Conservation (phyloP, 2,888 invertebrate species). For the Drosophila mercatorum region DNA sequence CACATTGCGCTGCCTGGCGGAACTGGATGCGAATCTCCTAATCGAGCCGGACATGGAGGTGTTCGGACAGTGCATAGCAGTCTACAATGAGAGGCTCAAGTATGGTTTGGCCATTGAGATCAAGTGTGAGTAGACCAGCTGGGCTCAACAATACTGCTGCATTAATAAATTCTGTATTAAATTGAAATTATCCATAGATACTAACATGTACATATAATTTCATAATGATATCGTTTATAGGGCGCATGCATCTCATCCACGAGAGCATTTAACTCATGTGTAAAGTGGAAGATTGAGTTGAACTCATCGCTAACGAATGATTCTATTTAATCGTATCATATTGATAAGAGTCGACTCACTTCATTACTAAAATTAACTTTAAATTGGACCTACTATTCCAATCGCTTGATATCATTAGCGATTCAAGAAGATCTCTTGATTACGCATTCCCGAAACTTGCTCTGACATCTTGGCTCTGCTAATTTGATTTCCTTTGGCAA, state of each 20-base stretch:
- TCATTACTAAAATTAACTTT: no score
- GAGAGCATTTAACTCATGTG: neutral
- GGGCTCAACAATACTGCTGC: neutral
- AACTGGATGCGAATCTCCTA: constrained; percentile 89
- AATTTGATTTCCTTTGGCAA: constrained; percentile 25
- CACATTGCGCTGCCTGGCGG: constrained; percentile 90
- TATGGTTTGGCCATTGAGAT: constrained; percentile 93
- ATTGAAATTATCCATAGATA: neutral
- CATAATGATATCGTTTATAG: neutral
- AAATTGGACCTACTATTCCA: no score
- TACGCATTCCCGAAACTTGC: neutral
- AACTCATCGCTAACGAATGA: neutral
- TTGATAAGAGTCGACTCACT: no score
- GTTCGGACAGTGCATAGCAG: constrained; percentile 90
- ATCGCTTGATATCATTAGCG: no score
- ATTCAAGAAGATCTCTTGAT: neutral
- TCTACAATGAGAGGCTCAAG: constrained; percentile 93
- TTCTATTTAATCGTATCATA: neutral
- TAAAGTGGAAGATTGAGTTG: neutral
- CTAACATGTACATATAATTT: neutral
- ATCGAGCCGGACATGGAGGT: constrained; percentile 90
- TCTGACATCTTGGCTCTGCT: neutral
- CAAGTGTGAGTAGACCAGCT: constrained; percentile 86
- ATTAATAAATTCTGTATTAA: no score
- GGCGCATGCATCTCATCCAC: no score